Evolutionary conservation across 1,140 invertebrate species (phyloP), one percentile per base, ranked within the genome.

Genomic region (Tetragonula clypearis): DNA sequence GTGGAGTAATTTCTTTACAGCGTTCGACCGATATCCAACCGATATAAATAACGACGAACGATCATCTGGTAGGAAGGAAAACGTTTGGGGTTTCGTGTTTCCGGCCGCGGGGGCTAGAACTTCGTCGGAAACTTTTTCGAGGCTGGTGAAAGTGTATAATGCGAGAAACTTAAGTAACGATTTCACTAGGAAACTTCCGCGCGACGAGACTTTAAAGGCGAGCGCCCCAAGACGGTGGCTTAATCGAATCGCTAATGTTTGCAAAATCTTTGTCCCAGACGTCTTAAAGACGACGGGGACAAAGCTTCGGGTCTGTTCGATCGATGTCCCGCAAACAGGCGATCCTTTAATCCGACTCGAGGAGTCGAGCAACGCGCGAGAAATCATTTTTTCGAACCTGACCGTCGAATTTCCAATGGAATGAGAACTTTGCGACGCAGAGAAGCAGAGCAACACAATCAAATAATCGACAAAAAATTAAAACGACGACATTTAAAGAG

Each of bases 171-270:
- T 90, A 88, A 90, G 88, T 90, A 90, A 90, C 88, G 89, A 90
- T 90, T 90, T 90, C 90, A 86, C 84, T 83, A 83, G 73, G 89
- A 90, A 90, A 90, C 87, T 90, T 90, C 76, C 68, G 72, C 85
- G 82, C 87, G 82, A 66, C 87, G 88, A 90, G 87, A 89, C 87
- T 91, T 91, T 91, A 91, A 91, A 91, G 90, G 79, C 85, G 90
- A 91, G 69, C 90, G 71, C 60, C 41, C 73, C 79, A 78, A 91
- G 87, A 90, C 85, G 85, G 77, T 86, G 86, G 79, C 83, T 91
- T 91, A 90, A 91, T 91, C 90, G 90, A 91, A 89, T 91, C 87
- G 87, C 90, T 91, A 91, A 91, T 91, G 90, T 87, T 88, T 88
- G 90, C 84, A 84, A 91, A 91, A 91, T 90, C 90, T 90, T 89